Evolutionary conservation across 2,888 invertebrate species (phyloP), one percentile per base, ranked within the genome.

Genomic region (Melinaea menophilus): DNA sequence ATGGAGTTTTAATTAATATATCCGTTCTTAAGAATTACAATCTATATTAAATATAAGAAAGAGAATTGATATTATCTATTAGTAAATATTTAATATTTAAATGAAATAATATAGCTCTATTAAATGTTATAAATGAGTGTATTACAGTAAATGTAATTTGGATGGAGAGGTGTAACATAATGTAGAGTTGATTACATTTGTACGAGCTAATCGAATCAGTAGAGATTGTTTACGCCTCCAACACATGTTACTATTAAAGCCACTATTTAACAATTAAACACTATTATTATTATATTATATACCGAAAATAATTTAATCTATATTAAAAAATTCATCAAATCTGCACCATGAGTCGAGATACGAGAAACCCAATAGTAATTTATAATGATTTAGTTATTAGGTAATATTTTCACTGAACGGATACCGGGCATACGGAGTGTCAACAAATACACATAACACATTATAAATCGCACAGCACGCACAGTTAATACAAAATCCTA

Each of bases 401-500:
- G 9, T 11, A 41, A 41, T 5, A 5, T 41, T 9, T 9, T 41
- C 7, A 41, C 41, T 41, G 41, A 9, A 9, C 11, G 51, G 51
- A 51, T 51, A 51, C 9, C 31, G 9, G 31, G 51, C 51, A 67
- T 62, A 66, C 66, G 65, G 67, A 61, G 63, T 63, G 61, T 69
- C 60, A 59, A 35, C 13, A 48, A 46, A 55, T 46, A 35, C 45
- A 12, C 33, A 35, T 41, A 7, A 54, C 51, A 48, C 37, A 22
- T 22, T 22, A 22, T 22, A 41, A 48, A 37, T 51, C 51, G 51
- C 51, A 31, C n/a, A 51, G 51, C 51, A 31, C 51, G 51, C 51
- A 51, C 51, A 51, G 51, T 22, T 7, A 35, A 4, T n/a, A 37
- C 51, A 31, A 9, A 31, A 31, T 51, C 57, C 81, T 84, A 91